Evolutionary conservation across 2,113 vertebrate genomes (phyloP), one percentile per base, ranked within the genome.

Genomic region (Edolisoma coerulescens): DNA sequence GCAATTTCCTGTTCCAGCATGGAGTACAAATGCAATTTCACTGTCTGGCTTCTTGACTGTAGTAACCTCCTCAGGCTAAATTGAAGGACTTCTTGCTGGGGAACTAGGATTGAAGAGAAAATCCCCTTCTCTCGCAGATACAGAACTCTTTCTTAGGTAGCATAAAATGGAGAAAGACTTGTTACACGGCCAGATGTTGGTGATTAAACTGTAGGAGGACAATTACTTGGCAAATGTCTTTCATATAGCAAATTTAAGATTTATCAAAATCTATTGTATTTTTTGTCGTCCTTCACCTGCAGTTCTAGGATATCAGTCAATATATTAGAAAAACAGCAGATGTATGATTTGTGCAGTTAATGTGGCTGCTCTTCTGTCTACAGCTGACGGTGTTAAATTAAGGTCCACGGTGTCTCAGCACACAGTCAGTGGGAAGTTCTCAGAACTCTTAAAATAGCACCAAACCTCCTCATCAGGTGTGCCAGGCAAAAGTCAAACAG

Each of bases 61-160:
- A 63, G 88, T 52, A 81, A 71, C 69, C 50, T 96, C 59, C 42
- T 68, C 30, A 17, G 33, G 85, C 52, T 95, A 94, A 74, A 90
- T 81, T 97, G 89, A 90, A 97, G 93, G 85, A 80, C 65, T 67
- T 85, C 95, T 95, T 97, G 82, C 95, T 94, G 91, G 54, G 70
- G 76, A 96, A 16, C 52, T 32, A 33, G 45, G 37, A 64, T 52
- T 95, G 92, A 91, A 95, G 59, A 59, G 35, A 94, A 90, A 76
- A 92, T 24, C 32, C 30, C n/a, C 63, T 37, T 74, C 47, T 50
- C 13, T 49, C 75, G 45, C 67, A 89, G 86, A 59, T 64, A 57
- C 17, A 60, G 44, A 93, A 45, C 30, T 65, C 35, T 69, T 57
- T 94, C 60, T 89, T 67, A 59, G 54, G 77, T 59, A 69, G 71